Percentiles rank a stretch among this genome's conserved stretches.
phyloP scores from a whole-genome alignment of 2,797 vertebrate genomes.

The Mionectes olivaceus region DNA sequence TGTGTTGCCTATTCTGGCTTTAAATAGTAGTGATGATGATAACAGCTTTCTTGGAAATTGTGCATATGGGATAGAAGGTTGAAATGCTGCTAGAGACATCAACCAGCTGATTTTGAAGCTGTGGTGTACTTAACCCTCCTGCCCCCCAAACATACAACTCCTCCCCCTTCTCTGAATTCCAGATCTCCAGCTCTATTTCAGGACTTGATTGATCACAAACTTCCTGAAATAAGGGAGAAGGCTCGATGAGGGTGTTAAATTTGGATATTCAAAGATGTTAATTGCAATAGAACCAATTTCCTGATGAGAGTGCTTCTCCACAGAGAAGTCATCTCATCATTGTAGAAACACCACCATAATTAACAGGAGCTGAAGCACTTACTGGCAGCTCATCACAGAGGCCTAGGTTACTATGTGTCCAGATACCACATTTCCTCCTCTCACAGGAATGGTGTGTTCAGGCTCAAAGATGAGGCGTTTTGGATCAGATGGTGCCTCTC shows the following conservation, averaged over 20 bases:
- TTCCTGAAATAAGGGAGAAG: slow-evolving; percentile 54
- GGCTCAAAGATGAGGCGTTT: neutral
- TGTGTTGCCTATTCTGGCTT: neutral
- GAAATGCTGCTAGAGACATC: slow-evolving; percentile 1
- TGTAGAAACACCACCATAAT: slow-evolving; percentile 41
- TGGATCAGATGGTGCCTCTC: neutral
- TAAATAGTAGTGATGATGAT: neutral
- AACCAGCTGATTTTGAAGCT: slow-evolving; percentile 12
- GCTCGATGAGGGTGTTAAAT: slow-evolving; percentile 63
- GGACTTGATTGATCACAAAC: slow-evolving; percentile 42
- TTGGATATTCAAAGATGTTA: slow-evolving; percentile 61
- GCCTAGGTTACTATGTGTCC: neutral
- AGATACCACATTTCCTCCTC: neutral
- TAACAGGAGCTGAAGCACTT: slow-evolving; percentile 24
- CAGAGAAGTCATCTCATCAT: slow-evolving; percentile 55
- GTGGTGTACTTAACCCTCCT: neutral
- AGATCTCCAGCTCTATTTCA: slow-evolving; percentile 47
- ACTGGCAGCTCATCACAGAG: slow-evolving; percentile 14
- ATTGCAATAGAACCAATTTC: slow-evolving; percentile 58
- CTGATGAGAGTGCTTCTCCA: slow-evolving; percentile 56
- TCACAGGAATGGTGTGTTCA: neutral
- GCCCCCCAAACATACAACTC: neutral
- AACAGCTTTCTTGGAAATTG: slow-evolving; percentile 19
- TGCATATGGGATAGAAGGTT: neutral
- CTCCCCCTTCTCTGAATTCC: neutral